These are phyloP conservation scores for Cavia porcellus DNA, from an alignment of 2,113 vertebrate genomes.

Conservation along the genomic window DNA sequence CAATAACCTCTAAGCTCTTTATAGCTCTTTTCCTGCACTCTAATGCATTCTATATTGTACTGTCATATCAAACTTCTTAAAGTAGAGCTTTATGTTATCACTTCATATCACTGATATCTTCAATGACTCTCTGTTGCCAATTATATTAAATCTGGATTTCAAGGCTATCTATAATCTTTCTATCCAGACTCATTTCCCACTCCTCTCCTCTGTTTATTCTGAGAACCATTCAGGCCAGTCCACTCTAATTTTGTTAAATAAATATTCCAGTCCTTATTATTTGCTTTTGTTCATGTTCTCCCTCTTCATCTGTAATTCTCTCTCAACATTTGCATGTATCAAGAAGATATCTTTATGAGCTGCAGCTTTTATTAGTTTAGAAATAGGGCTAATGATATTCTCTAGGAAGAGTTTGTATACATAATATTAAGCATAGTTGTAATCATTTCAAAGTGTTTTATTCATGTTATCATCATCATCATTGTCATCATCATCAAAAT, in stretches of 20 bases:
- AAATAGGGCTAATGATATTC: neutral
- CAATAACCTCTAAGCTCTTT: conserved; percentile 69
- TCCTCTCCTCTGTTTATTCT: neutral
- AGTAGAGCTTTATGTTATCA: conserved; percentile 64
- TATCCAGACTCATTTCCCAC: neutral
- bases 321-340: neutral
- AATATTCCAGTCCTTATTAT: neutral
- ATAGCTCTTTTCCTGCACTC: conserved; percentile 36
- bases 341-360: neutral
- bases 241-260: conserved; percentile 20
- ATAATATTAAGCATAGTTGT: neutral
- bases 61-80: conserved; percentile 64
- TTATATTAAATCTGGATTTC: conserved; percentile 58
- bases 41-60: conserved; percentile 60
- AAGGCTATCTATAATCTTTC: conserved; percentile 30
- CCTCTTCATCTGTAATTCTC: neutral
- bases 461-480: neutral
- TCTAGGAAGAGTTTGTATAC: neutral
- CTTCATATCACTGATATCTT: conserved; percentile 54
- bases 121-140: conserved; percentile 45
- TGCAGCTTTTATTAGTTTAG: neutral
- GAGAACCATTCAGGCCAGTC: neutral
- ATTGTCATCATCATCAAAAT: neutral
- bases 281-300: conserved; percentile 41
- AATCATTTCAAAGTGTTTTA: neutral